These are phyloP conservation scores for Rattus rattus DNA, from an alignment of 2,113 vertebrate genomes.

Conservation along the genomic window DNA sequence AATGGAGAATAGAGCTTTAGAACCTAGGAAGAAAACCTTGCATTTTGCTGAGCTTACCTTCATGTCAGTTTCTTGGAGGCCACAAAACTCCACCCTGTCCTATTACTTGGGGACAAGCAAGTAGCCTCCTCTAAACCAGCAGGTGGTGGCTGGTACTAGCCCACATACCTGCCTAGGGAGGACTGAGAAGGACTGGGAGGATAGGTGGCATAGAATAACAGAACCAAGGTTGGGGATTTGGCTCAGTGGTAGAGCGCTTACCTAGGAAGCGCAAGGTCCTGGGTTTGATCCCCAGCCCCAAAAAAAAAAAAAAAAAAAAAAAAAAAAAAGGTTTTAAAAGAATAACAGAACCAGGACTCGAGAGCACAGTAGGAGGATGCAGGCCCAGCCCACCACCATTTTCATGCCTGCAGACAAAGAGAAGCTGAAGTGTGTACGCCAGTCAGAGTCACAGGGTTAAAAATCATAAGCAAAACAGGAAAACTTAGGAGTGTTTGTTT, in stretches of 20 bases:
- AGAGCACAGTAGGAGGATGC: neutral
- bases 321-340: too few relatives aligned
- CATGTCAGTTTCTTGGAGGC: neutral
- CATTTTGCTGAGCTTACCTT: slow-evolving; percentile 1
- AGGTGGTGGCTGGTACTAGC: neutral
- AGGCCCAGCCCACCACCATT: neutral
- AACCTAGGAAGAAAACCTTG: slow-evolving; percentile 30
- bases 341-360: neutral
- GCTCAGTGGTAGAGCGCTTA: too few relatives aligned
- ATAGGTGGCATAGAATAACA: neutral
- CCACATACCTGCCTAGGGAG: neutral
- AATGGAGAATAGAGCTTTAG: neutral
- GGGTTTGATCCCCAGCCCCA: too few relatives aligned
- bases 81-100: neutral
- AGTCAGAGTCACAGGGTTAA: neutral
- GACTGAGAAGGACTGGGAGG: neutral
- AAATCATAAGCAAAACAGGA: neutral
- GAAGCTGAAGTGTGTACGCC: neutral
- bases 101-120: neutral
- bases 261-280: too few relatives aligned
- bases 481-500: neutral
- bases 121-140: neutral
- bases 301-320: too few relatives aligned
- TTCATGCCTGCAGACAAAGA: neutral
- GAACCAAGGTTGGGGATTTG: too few relatives aligned